These are phyloP conservation scores for Ylistrum balloti DNA, from an alignment of 1,140 invertebrate species.

Conservation along the genomic window DNA sequence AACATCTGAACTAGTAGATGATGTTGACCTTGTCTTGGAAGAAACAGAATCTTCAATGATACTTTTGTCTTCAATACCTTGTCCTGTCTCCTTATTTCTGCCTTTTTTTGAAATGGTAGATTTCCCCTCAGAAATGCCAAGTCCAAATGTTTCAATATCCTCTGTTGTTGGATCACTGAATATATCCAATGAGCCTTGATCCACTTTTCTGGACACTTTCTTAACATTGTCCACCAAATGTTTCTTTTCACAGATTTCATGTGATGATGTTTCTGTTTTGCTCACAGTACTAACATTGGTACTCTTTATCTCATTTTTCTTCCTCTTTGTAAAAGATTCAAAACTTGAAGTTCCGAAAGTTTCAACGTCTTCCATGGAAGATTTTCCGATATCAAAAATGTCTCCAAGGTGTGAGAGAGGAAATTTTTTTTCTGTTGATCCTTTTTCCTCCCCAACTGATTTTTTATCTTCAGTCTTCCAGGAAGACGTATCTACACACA, in stretches of 20 bases:
- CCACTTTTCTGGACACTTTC: neutral
- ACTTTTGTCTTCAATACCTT: neutral
- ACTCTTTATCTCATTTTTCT: neutral
- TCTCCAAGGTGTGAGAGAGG: neutral
- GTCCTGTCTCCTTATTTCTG: neutral
- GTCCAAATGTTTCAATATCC: neutral
- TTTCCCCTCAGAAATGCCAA: neutral
- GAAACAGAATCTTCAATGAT: neutral
- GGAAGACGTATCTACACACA: neutral
- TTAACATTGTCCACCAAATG: neutral
- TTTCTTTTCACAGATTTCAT: too few species aligned
- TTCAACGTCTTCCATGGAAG: slow-evolving; percentile 42
- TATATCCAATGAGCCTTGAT: neutral
- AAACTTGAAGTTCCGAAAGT: slow-evolving; percentile 34
- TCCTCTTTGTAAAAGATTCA: neutral
- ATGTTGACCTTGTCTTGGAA: neutral
- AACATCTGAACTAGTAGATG: neutral
- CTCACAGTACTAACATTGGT: neutral
- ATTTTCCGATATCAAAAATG: slow-evolving; percentile 26
- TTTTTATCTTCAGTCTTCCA: neutral
- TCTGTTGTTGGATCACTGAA: neutral
- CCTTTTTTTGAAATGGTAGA: neutral
- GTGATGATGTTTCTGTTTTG: too few species aligned
- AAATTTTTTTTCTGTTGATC: neutral
- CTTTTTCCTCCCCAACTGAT: neutral